Evolutionary conservation across 2,113 vertebrate species (phyloP), one percentile per base, ranked within the genome.

Genomic region (Hypocryptadius cinnamomeus): DNA sequence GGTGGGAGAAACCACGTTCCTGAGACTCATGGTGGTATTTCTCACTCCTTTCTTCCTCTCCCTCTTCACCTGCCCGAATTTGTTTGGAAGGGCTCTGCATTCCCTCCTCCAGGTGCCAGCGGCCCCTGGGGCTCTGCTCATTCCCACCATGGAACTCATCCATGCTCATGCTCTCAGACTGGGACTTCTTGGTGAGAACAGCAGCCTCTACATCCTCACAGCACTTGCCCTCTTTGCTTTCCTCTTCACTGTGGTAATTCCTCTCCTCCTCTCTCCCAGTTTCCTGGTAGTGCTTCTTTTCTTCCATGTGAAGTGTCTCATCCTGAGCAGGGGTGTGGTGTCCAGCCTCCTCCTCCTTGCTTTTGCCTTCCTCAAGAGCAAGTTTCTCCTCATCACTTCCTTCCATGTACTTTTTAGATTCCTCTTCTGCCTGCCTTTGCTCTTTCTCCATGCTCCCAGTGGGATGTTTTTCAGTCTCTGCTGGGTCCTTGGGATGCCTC

Each of bases 371-470:
- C 48, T 78, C 94, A 0, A 31, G 60, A 37, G 95, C 93, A 56
- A 91, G 90, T 21, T 97, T 98, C 53, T 98, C 95, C 56, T 57
- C 84, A 44, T 96, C 96, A 4, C 93, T 95, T 48, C 94, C 92
- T 89, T 96, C 96, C 77, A 97, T 19, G 11, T 76, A 92, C 40
- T 66, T 90, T 54, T 98, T 94, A 15, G 97, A 79, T n/a, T 98
- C 97, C 48, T 69, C 94, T 60, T 94, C 92, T 78, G n/a, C 70
- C 27, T 85, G 95, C 70, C 96, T 95, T 44, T 89, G 88, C 2
- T 96, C 93, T 39, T 97, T 89, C 51, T 97, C 95, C 45, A 94
- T 78, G 11, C 86, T 90, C n/a, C 88, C 94, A 24, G 92, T 37
- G 10, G 39, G 39, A 3, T 89, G 96, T 31, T 92, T 94, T 90